Evolutionary conservation across 2,888 invertebrate species (phyloP).

Genomic region (Euzophera pinguis): DNA sequence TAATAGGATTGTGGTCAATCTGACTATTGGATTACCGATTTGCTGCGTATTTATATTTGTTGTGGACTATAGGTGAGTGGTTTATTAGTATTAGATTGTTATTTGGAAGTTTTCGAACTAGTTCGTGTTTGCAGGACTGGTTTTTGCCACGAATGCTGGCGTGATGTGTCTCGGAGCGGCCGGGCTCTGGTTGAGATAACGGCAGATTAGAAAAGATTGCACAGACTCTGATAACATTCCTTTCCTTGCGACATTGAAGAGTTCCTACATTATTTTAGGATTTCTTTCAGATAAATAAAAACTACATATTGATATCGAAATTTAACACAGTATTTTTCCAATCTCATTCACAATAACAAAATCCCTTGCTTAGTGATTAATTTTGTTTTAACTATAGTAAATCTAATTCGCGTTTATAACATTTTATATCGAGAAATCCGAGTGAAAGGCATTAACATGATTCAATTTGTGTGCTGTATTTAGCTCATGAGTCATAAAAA

Average conservation of each 20-base stretch:
- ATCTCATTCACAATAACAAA: no score
- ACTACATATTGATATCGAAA: no score
- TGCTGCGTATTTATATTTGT: constrained; percentile 59
- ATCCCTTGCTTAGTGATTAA: not conserved
- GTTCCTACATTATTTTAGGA: not conserved
- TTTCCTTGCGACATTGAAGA: constrained; percentile 27
- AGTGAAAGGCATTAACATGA: constrained; percentile 45
- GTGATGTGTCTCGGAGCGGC: constrained; percentile 45
- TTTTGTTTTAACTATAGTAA: no score
- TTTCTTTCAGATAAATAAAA: not conserved
- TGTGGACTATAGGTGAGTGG: constrained; percentile 63
- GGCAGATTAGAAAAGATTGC: constrained; percentile 68
- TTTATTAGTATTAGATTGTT: constrained; percentile 17
- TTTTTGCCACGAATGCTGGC: constrained; percentile 63
- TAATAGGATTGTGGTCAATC: constrained; percentile 73
- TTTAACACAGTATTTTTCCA: no score
- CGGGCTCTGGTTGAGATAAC: constrained; percentile 55
- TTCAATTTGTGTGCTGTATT: not conserved
- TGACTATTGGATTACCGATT: constrained; percentile 74
- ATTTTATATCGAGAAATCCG: constrained; percentile 45
- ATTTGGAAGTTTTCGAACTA: constrained; percentile 9
- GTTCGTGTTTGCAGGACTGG: constrained; percentile 23
- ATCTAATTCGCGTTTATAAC: constrained; percentile 52
- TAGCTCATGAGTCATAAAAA: constrained; percentile 2
- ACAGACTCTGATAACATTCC: constrained; percentile 68